Evolutionary conservation across 2,797 vertebrate species (phyloP), one percentile per base, ranked within the genome.

Genomic region (Nyctalus aviator): DNA sequence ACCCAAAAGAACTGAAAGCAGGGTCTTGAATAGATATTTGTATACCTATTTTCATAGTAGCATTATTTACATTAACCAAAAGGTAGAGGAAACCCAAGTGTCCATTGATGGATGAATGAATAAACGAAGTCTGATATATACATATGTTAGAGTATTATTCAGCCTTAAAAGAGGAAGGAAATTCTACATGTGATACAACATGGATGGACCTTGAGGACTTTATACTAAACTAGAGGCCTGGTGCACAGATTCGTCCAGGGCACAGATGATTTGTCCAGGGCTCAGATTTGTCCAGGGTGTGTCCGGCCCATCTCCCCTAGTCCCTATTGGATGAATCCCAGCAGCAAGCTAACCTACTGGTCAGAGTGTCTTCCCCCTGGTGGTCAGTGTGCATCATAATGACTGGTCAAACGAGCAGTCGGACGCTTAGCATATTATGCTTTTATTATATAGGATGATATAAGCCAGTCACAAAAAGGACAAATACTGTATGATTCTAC

Each of bases 1-100:
- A 73, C 20, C 30, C 25, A 5, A 62, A 55, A 75, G 68, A 64
- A 64, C 11, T 48, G 41, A 75, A 84, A 93, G 55, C 13, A 88
- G 21, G 4, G 2, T 71, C 37, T 94, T 0, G 0, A 79, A 79
- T 57, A 78, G 13, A 10, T 55, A 62, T 6, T 84, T 44, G 46
- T 7, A 15, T 8, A 44, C 9, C 3, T 1, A 55, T 64, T n/a
- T 69, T 75, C 53, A 57, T 50, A 35, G 12, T 46, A 41, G 17
- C 62, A 9, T 84, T 48, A 69, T 62, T 91, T 48, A 30, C 10
- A 81, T 25, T 66, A 82, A 18, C 41, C 27, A 59, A 77, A 88
- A 55, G 44, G 5, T 37, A 9, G 35, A 55, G 35, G 35, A 41
- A 73, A 72, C 27, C 2, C 15, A 59, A 44, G 20, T 79, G 37